Conservation (phyloP, 2,113 vertebrate species). For the Spea multiplicata region DNA sequence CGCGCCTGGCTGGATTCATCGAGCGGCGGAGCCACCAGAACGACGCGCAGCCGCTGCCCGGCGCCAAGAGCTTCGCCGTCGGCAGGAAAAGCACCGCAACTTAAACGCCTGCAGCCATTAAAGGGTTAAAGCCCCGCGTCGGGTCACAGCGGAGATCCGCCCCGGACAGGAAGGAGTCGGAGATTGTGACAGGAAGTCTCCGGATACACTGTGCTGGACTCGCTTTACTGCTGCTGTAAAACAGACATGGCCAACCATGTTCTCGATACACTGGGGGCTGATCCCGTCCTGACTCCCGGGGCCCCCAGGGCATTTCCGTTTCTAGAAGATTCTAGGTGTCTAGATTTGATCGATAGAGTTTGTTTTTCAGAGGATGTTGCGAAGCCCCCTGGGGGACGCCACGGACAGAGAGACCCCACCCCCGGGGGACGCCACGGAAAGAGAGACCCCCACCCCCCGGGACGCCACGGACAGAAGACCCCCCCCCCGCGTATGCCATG, state of each 20-base stretch:
- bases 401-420: too few relatives aligned
- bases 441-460: too few relatives aligned
- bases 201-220: neutral
- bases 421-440: too few relatives aligned
- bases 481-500: too few relatives aligned
- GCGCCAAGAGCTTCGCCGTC: slow-evolving; percentile 85
- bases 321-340: too few relatives aligned
- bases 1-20: slow-evolving; percentile 85
- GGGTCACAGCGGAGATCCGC: slow-evolving; percentile 1
- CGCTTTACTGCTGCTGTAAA: too few relatives aligned
- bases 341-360: too few relatives aligned
- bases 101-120: slow-evolving; percentile 37
- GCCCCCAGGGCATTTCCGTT: too few relatives aligned
- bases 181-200: neutral
- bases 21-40: slow-evolving; percentile 90
- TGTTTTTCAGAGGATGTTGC: too few relatives aligned
- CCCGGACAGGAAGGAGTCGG: neutral
- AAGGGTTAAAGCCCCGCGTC: neutral
- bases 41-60: slow-evolving; percentile 80
- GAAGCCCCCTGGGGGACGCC: too few relatives aligned
- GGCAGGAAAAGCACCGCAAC: slow-evolving; percentile 63
- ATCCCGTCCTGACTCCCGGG: neutral
- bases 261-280: neutral
- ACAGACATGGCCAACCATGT: too few relatives aligned
- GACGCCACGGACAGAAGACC: too few relatives aligned